These are phyloP conservation scores for Crepidodera aurea DNA, from an alignment of 2,888 invertebrate genomes.

Conservation along the genomic window DNA sequence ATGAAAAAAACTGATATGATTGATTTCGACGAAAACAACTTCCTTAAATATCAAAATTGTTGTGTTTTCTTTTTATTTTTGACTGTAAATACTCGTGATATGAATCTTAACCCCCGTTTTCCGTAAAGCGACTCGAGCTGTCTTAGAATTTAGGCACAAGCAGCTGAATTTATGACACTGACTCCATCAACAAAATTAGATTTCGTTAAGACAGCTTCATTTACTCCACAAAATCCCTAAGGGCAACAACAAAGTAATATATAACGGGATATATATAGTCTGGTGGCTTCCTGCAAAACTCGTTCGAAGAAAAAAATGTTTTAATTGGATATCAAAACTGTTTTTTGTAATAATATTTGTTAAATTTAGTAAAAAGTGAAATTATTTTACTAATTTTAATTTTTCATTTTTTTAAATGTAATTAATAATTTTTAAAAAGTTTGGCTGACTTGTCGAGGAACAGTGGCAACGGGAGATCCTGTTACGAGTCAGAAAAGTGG, in stretches of 20 bases:
- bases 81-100: background rate
- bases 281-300: background rate
- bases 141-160: constrained; percentile 13
- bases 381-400: no score
- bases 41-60: background rate
- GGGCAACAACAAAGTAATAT: constrained; percentile 18
- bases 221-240: constrained; percentile 12
- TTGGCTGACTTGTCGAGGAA: constrained; percentile 35
- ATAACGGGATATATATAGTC: constrained; percentile 16
- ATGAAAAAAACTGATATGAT: no score
- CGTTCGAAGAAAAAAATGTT: no score
- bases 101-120: constrained; percentile 1
- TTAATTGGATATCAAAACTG: no score
- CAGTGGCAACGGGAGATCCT: constrained; percentile 34
- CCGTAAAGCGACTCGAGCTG: background rate
- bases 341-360: no score
- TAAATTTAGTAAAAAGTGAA: no score
- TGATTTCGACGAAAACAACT: background rate
- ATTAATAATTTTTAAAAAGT: constrained; percentile 30
- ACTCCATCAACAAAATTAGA: constrained; percentile 26
- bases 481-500: constrained; percentile 32
- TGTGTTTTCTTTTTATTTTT: background rate
- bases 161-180: constrained; percentile 22
- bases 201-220: constrained; percentile 27
- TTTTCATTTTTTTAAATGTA: no score